Evolutionary conservation across 1,140 invertebrate genomes (phyloP).

Genomic region (Steinernema khuongi): DNA sequence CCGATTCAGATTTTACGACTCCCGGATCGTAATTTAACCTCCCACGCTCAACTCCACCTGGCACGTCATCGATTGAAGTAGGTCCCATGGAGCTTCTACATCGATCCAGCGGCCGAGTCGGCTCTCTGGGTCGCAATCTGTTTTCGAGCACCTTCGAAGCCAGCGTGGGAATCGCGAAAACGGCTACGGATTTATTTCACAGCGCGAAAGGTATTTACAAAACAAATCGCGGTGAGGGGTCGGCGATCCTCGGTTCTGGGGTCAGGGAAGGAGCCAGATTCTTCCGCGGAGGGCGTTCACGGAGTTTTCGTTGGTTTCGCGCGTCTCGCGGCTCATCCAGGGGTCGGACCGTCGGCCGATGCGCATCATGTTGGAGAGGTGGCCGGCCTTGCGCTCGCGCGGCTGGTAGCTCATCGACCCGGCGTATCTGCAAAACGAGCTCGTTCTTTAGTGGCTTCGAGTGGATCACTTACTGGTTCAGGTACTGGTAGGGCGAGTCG

Average conservation of each 20-base stretch:
- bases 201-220: conserved; percentile 1
- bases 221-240: neutral
- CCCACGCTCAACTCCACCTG: too few relatives aligned
- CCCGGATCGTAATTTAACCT: too few relatives aligned
- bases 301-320: neutral
- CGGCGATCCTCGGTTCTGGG: neutral
- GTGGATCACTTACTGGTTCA: neutral
- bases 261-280: neutral
- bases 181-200: conserved; percentile 5
- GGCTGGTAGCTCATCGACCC: neutral
- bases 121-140: too few relatives aligned
- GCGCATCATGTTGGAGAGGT: conserved; percentile 12
- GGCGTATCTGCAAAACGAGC: neutral
- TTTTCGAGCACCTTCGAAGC: too few relatives aligned
- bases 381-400: neutral
- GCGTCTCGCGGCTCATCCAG: neutral
- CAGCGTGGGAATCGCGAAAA: too few relatives aligned
- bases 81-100: too few relatives aligned
- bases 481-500: neutral
- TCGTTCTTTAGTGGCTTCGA: neutral
- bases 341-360: neutral
- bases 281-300: neutral
- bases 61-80: too few relatives aligned
- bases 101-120: too few relatives aligned
- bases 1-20: too few relatives aligned